phyloP scores from a whole-genome alignment of 2,797 vertebrate species.

The Microctenopoma stevenorrisi region DNA sequence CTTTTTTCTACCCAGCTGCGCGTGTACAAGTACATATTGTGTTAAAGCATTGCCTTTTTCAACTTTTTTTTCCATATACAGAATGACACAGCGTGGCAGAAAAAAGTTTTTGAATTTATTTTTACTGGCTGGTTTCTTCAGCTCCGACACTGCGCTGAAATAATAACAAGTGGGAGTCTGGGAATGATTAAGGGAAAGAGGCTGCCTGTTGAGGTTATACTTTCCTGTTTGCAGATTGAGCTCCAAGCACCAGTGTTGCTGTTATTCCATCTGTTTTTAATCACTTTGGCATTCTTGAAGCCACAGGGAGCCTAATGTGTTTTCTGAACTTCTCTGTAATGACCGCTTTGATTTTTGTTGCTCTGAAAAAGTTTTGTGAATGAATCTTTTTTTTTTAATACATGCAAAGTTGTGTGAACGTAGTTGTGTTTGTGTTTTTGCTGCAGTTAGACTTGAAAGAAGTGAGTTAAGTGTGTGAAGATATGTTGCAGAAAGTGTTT shows the following conservation, averaged over 20 bases:
- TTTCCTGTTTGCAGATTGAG: slow-evolving; percentile 94
- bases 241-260: slow-evolving; percentile 86
- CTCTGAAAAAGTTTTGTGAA: slow-evolving; percentile 65
- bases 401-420: not conserved
- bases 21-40: slow-evolving; percentile 21
- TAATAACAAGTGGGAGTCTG: slow-evolving; percentile 90
- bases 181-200: slow-evolving; percentile 89
- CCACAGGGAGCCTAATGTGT: slow-evolving; percentile 83
- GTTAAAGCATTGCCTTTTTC: slow-evolving; percentile 22
- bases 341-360: slow-evolving; percentile 81
- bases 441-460: slow-evolving; percentile 15
- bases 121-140: slow-evolving; percentile 78
- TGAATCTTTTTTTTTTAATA: slow-evolving; percentile 39
- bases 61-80: slow-evolving; percentile 35
- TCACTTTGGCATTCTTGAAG: slow-evolving; percentile 88
- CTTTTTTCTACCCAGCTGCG: slow-evolving; percentile 7
- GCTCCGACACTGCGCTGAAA: slow-evolving; percentile 80
- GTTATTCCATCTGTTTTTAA: slow-evolving; percentile 92
- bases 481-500: not conserved
- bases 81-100: slow-evolving; percentile 53
- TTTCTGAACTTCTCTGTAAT: slow-evolving; percentile 84
- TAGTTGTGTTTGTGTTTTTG: not conserved
- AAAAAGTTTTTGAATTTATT: slow-evolving; percentile 74
- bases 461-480: not conserved
- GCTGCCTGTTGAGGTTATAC: slow-evolving; percentile 87